Evolutionary conservation across 1,140 invertebrate species (phyloP), one percentile per base, ranked within the genome.

Genomic region (Apis dorsata): DNA sequence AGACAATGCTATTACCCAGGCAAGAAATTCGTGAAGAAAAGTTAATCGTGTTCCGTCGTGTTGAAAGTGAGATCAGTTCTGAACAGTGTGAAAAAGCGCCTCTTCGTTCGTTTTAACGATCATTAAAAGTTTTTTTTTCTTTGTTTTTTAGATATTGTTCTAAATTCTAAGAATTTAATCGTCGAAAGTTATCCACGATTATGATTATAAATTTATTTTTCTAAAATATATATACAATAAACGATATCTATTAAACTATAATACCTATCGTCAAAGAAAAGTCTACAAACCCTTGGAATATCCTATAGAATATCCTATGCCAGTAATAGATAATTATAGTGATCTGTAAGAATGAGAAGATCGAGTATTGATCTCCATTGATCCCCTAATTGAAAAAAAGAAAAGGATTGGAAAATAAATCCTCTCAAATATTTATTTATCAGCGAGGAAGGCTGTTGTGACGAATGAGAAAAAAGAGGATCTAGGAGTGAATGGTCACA

Each of bases 361-460:
- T 65, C 53, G 72, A 63, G 65, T 51, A 69, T 24, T 24, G 24
- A 24, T 81, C 53, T 21, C 21, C 51, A 65, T 44, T 24, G 82
- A 81, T 83, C 82, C 34, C 65, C 34, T 44, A 44, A 44, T 44
- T 44, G 34, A 44, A 7, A 44, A 44, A 44, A 69, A 78, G 69
- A 65, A 72, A 34, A 8, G 2, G 21, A 60, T 86, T 86, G 83
- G 60, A 70, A 86, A 86, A 83, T 51, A 44, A 44, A 71, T 15
- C 15, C 15, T 49, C 19, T n/a, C 51, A 65, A 17, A 4, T 44
- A 66, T 65, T 17, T 49, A 57, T 85, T 75, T 53, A 44, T 51
- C 71, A 34, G 12, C 13, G 13, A 21, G 11, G 4, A 57, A 19
- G 1, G 1, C 7, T 17, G 17, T 13, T 51, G 59, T 15, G 10